phyloP scores from a whole-genome alignment of 2,113 vertebrate genomes.

The Steatornis caripensis region DNA sequence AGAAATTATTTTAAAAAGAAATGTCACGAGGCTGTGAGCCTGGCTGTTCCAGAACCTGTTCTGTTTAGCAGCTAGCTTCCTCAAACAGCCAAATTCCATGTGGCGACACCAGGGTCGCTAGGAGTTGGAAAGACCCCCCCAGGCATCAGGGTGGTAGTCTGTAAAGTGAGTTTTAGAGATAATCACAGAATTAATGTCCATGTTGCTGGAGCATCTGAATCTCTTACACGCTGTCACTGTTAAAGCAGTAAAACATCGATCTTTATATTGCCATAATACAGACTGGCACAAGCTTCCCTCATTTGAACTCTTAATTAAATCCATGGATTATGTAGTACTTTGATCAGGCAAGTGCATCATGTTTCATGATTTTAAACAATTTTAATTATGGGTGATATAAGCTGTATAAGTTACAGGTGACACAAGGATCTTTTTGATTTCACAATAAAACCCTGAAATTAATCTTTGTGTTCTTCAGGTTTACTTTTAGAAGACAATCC shows the following conservation, averaged over 20 bases:
- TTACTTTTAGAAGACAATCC: slow-evolving; percentile 97
- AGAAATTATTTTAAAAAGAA: neutral
- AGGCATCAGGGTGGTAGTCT: neutral
- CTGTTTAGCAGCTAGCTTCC: neutral
- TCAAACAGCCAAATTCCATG: neutral
- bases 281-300: neutral
- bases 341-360: neutral
- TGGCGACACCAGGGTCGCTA: neutral
- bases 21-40: neutral
- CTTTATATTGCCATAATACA: neutral
- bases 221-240: neutral
- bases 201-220: neutral
- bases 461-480: slow-evolving; percentile 64
- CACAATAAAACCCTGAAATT: neutral
- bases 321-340: neutral
- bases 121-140: neutral
- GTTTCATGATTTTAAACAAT: neutral
- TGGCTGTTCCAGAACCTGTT: neutral
- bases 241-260: neutral
- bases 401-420: neutral
- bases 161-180: neutral
- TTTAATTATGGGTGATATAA: neutral
- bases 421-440: neutral
- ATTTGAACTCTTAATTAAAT: neutral
- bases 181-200: neutral